These are phyloP conservation scores for Setophaga kirtlandii DNA, from an alignment of 2,113 vertebrate genomes.

Conservation along the genomic window DNA sequence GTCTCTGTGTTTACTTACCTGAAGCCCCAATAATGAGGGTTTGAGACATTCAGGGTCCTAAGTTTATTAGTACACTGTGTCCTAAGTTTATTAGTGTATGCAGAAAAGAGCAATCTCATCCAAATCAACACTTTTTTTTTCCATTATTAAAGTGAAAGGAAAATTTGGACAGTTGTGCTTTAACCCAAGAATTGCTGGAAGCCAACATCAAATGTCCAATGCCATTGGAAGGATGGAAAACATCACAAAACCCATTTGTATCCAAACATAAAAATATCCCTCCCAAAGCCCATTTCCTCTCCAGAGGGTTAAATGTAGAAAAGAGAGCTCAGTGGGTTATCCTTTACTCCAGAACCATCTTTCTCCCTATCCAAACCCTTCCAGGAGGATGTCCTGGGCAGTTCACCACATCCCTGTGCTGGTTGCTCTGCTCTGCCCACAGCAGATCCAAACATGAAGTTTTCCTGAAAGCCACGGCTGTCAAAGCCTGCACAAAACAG, in stretches of 20 bases:
- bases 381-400: background rate
- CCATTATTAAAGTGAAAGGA: background rate
- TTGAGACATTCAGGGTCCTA: background rate
- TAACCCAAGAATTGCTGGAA: background rate
- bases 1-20: background rate
- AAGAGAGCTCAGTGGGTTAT: background rate
- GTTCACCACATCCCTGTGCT: background rate
- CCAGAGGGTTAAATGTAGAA: background rate
- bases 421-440: background rate
- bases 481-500: conserved; percentile 10
- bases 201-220: background rate
- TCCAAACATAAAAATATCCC: background rate
- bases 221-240: background rate
- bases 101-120: background rate
- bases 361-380: background rate
- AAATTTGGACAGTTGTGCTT: background rate
- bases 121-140: background rate
- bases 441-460: background rate
- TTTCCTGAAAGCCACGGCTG: conserved; percentile 12
- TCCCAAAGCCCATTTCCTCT: background rate
- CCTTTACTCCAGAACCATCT: background rate
- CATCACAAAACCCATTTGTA: background rate
- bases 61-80: background rate
- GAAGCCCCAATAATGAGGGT: background rate
- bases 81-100: background rate